Conservation (phyloP, 2,113 vertebrate species). For the Rhizomys pruinosus region DNA sequence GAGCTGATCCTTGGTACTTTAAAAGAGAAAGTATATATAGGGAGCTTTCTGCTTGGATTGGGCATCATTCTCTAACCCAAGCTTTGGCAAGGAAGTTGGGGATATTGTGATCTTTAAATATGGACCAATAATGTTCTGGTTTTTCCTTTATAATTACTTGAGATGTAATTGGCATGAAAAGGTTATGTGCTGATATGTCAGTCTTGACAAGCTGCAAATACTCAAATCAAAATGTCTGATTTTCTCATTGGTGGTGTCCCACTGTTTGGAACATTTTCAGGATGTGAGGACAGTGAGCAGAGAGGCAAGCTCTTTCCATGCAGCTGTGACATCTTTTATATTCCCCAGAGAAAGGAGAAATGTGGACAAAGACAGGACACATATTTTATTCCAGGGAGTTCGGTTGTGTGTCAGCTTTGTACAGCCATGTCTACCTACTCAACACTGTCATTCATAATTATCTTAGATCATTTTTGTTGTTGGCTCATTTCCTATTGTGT, state of each 20-base stretch:
- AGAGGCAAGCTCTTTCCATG: not conserved
- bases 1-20: no score
- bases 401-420: not conserved
- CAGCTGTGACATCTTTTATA: not conserved
- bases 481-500: not conserved
- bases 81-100: not conserved
- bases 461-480: not conserved
- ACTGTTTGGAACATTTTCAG: no score
- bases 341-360: not conserved
- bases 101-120: conserved; percentile 51
- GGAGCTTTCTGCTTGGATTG: not conserved
- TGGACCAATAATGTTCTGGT: conserved; percentile 60
- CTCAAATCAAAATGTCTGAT: not conserved
- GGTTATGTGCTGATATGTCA: not conserved
- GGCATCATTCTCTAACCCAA: not conserved
- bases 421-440: not conserved
- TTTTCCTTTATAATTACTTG: conserved; percentile 73
- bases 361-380: no score
- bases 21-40: not conserved
- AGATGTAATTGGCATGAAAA: conserved; percentile 64
- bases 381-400: not conserved
- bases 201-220: conserved; percentile 24
- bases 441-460: not conserved
- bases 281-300: not conserved
- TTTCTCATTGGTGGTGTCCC: not conserved